Evolutionary conservation across 2,113 vertebrate genomes (phyloP).

Genomic region (Acrocephalus arundinaceus): DNA sequence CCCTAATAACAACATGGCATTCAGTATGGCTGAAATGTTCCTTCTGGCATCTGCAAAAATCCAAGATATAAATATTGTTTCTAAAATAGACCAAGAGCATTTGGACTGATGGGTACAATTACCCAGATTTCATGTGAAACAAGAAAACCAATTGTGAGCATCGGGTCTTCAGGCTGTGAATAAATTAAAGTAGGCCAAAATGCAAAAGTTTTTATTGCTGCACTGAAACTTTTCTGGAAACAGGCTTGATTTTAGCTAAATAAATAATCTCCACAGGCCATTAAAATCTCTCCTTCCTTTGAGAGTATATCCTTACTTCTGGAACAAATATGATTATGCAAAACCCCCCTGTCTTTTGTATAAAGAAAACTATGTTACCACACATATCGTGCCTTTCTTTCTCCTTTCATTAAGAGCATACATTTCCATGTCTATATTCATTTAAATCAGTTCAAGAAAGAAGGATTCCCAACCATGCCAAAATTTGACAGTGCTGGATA

Average conservation of each 20-base stretch:
- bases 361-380: background rate
- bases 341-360: background rate
- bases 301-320: background rate
- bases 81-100: background rate
- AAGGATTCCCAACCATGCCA: background rate
- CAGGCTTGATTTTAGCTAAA: background rate
- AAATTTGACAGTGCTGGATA: background rate
- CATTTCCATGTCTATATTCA: background rate
- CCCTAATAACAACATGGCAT: background rate
- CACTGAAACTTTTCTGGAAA: background rate
- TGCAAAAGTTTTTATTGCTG: background rate
- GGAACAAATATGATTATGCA: background rate
- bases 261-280: background rate
- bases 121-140: background rate
- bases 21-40: background rate
- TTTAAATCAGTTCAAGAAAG: background rate
- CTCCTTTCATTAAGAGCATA: background rate
- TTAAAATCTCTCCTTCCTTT: background rate
- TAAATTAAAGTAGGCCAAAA: conserved; percentile 10
- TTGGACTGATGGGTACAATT: background rate
- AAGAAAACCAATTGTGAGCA: background rate
- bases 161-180: background rate
- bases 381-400: background rate
- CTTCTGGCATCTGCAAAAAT: background rate
- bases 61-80: background rate